phyloP scores from a whole-genome alignment of 2,888 invertebrate genomes.

The Ormyrus pomaceus region DNA sequence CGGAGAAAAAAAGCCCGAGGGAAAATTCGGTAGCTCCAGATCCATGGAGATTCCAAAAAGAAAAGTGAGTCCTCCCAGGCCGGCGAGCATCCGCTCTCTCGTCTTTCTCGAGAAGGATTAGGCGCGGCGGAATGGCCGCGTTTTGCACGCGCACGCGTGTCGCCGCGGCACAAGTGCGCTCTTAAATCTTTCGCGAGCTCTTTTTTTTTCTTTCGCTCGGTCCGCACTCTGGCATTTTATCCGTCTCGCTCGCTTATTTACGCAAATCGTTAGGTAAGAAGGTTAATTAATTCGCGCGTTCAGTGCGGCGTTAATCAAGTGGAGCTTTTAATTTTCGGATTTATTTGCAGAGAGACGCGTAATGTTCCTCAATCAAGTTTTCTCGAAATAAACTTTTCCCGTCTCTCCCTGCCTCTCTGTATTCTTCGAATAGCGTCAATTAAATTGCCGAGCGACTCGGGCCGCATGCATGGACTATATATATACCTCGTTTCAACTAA shows the following conservation, averaged over 20 bases:
- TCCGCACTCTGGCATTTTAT: neutral
- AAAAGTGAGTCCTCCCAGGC: too few species aligned
- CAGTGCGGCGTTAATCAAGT: neutral
- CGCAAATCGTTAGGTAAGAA: too few species aligned
- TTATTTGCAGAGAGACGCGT: neutral
- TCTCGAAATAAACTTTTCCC: constrained; percentile 46
- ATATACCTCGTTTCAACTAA: too few species aligned
- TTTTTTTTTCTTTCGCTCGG: neutral
- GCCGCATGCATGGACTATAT: too few species aligned
- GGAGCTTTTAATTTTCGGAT: constrained; percentile 6
- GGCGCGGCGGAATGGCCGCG: too few species aligned
- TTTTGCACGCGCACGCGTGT: neutral
- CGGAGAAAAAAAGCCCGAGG: too few species aligned
- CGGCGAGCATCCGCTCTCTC: too few species aligned
- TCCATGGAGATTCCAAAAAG: too few species aligned
- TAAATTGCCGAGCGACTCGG: constrained; percentile 13
- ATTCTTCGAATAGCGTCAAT: constrained; percentile 30
- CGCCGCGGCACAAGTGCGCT: neutral
- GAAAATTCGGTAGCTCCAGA: too few species aligned
- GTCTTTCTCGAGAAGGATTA: too few species aligned
- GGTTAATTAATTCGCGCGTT: too few species aligned
- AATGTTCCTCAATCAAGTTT: constrained; percentile 25
- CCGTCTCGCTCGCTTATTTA: too few species aligned
- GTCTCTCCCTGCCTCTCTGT: constrained; percentile 6
- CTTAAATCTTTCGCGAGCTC: neutral